Evolutionary conservation across 2,113 vertebrate species (phyloP).

Genomic region (Trochalopteron elliotii): DNA sequence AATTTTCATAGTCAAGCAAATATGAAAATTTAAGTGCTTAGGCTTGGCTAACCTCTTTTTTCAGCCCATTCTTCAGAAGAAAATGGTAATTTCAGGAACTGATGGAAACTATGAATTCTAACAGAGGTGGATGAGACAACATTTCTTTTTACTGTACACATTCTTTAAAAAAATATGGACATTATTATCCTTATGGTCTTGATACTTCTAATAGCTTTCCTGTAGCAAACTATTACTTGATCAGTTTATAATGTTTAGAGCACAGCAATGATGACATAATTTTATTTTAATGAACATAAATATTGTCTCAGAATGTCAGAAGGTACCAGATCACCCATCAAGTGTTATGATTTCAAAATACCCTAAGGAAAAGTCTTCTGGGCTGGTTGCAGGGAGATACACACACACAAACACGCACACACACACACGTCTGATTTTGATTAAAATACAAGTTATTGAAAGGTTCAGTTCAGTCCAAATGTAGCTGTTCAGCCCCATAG

Average conservation of each 20-base stretch:
- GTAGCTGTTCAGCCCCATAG: conserved; percentile 7
- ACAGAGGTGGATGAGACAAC: accelerated
- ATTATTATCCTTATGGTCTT: background rate
- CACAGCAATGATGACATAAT: background rate
- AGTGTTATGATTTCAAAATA: conserved; percentile 24
- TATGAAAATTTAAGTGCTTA: background rate
- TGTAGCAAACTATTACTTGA: conserved; percentile 1
- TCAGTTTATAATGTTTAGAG: background rate
- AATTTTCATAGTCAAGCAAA: background rate
- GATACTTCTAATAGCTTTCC: background rate
- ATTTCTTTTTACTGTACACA: background rate
- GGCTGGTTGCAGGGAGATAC: background rate
- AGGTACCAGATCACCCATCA: background rate
- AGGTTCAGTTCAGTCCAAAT: conserved; percentile 42
- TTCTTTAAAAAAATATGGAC: background rate
- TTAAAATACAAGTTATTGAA: conserved; percentile 53
- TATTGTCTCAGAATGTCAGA: background rate
- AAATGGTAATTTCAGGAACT: background rate
- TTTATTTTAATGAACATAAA: conserved; percentile 19
- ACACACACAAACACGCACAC: background rate
- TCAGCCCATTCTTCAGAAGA: background rate
- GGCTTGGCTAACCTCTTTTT: background rate
- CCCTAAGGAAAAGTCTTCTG: conserved; percentile 6
- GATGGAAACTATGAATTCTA: background rate
- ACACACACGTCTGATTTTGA: background rate